Percentiles rank a stretch among this genome's conserved stretches.
Conservation (phyloP, 2,888 invertebrate genomes). For the Oxycera nigricornis region DNA sequence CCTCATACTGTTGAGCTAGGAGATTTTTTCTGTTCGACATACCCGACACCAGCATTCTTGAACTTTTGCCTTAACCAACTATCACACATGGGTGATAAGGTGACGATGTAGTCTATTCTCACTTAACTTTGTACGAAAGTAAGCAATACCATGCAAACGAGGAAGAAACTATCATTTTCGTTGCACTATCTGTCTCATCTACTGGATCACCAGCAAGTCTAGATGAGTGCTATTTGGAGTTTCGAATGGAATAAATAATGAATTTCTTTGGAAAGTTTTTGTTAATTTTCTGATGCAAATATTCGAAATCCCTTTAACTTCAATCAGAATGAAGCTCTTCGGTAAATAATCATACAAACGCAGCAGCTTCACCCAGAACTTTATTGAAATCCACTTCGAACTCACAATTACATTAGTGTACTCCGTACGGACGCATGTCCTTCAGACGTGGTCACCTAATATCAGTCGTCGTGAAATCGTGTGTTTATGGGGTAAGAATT, state of each 20-base stretch:
- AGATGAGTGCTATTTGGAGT: too few species aligned
- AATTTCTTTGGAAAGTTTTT: too few species aligned
- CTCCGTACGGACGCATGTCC: neutral
- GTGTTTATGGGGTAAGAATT: constrained; percentile 43
- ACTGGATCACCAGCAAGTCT: too few species aligned
- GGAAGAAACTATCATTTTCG: too few species aligned
- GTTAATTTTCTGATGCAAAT: too few species aligned
- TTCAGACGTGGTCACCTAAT: constrained; percentile 14
- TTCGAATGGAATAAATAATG: too few species aligned
- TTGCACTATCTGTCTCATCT: too few species aligned
- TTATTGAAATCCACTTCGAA: neutral
- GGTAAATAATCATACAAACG: too few species aligned
- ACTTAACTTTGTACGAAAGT: neutral
- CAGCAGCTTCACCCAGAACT: neutral
- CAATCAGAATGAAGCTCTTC: too few species aligned
- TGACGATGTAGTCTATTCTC: neutral
- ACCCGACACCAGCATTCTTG: neutral
- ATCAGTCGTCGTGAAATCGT: constrained; percentile 39
- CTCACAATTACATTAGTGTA: constrained; percentile 33
- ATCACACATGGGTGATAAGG: constrained; percentile 27
- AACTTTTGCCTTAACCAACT: constrained; percentile 17
- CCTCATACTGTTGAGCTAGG: neutral
- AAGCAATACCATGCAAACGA: neutral
- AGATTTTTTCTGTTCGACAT: constrained; percentile 7
- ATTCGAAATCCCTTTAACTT: too few species aligned